Percentiles rank a stretch among this genome's conserved stretches.
Evolutionary conservation across 2,888 invertebrate genomes (phyloP).

Genomic region (Dichetophora obliterata): DNA sequence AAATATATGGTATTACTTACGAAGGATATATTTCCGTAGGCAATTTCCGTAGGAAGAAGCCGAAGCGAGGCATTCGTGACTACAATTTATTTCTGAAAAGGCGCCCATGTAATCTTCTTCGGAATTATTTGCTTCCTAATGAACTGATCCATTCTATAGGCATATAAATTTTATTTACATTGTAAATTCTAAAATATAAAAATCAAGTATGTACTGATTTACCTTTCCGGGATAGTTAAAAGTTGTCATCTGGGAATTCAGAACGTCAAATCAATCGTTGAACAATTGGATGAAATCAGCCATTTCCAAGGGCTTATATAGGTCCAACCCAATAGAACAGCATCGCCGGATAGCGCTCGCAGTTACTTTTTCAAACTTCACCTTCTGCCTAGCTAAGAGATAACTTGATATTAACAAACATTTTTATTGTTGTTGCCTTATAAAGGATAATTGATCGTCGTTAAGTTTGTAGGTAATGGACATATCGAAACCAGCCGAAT

Average conservation of each 20-base stretch:
- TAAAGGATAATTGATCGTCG: not conserved
- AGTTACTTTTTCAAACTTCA: not conserved
- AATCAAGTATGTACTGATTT: too few species aligned
- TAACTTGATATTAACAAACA: too few species aligned
- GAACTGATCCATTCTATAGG: too few species aligned
- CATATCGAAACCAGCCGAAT: not conserved
- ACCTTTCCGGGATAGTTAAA: too few species aligned
- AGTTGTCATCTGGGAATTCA: not conserved
- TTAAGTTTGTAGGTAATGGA: constrained; percentile 8
- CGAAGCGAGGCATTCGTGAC: not conserved
- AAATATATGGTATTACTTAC: too few species aligned
- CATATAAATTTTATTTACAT: too few species aligned
- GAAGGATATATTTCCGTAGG: too few species aligned
- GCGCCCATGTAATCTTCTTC: too few species aligned
- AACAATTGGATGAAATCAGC: not conserved
- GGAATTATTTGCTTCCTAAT: too few species aligned
- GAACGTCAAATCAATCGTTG: not conserved
- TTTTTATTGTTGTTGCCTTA: too few species aligned
- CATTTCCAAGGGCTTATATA: not conserved
- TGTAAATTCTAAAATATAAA: not conserved
- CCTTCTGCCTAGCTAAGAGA: not conserved
- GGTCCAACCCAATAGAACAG: not conserved
- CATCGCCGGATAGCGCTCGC: not conserved
- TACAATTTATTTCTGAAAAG: not conserved
- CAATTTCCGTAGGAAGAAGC: too few species aligned